Base-by-base conservation (phyloP, 2,113 vertebrate genomes). In the Colinus virginianus region DNA sequence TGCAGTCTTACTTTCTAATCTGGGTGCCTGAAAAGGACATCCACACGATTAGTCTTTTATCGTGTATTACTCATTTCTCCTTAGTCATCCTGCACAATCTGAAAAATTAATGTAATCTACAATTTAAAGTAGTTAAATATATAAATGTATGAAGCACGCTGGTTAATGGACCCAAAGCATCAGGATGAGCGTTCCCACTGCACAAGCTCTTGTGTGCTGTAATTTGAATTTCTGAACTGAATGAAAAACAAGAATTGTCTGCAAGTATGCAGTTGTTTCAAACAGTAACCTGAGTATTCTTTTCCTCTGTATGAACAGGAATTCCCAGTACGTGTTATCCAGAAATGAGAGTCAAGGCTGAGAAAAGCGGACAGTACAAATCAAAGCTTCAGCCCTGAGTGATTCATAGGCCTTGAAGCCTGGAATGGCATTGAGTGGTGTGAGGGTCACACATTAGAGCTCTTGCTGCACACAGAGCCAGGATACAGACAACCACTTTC, bases 331-430 rank as follows among this genome's bases (percentile, higher is more conserved):
- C 7, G 9, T 12, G 58, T 81, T 48, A 90, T 20, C 28, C 53
- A 38, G 16, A 90, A n/a, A 22, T 32, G 13, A 85, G 40, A 71
- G 19, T 64, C 13, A 45, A 9, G 18, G 28, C 51, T 75, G 51
- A 28, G 53, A n/a, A 81, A 53, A 70, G 70, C 13, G 64, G 64
- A 11, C 79, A 86, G 20, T 53, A 74, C 21, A 86, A 84, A 15
- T 1, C 4, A 16, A 88, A 55, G 9, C 34, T 45, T 56, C 71
- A 56, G 28, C 16, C 53, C 46, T 21, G 2, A 36, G 38, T 14
- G 26, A 66, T 1, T 4, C 1, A 2, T 40, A 51, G 59, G 20
- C 32, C 63, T 49, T 1, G 1, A 11, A 0, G 0, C 25, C 25
- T 2, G 1, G 16, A 26, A 3, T 0, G 2, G 66, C 11, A 43